Base-by-base conservation (phyloP, 1,140 invertebrate species). In the Drosophila pruinosa region DNA sequence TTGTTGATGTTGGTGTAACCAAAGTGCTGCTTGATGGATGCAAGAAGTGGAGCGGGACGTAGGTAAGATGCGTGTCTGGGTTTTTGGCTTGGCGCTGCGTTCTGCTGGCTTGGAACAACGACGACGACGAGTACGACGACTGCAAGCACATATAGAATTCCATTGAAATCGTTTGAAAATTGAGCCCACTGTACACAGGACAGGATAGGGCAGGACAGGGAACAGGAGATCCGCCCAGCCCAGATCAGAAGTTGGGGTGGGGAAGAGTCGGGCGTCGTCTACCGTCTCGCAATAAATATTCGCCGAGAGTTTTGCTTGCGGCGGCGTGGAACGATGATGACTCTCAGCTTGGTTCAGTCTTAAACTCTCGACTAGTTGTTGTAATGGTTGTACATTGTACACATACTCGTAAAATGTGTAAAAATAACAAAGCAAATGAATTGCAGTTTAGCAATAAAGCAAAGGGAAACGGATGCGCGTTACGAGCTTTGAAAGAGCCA, bases 141-240 rank as follows among this genome's bases (percentile, higher is more conserved):
- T 41, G 41, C 22, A 52, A 14, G 31, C 17, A 43, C 14, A 69
- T 68, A 47, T 52, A 86, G 81, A 86, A 80, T 86, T 85, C 81
- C 81, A 86, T 81, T 85, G 81, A 85, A 85, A 85, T 85, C 76
- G 73, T 85, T 85, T 85, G 81, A 86, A 85, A 86, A 81, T 77
- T 86, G 77, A 85, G 81, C 81, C 69, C 47, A 57, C 67, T 71
- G 70, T n/a, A n/a, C 59, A 50, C 61, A 39, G 38, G 10, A 5
- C 22, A 38, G 31, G 7, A 4, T 2, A 7, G 38, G 39, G 21
- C 50, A 19, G 50, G 26, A 47, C 10, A 38, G 15, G 26, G 59
- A 8, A 8, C 7, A 36, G 43, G 14, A 21, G 43, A 58, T 45
- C 38, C 45, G 50, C 24, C 7, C 21, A 15, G 26, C 2, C 1